Conservation (phyloP, 2,888 invertebrate species). For the Chaetogeoica ovagalla region DNA sequence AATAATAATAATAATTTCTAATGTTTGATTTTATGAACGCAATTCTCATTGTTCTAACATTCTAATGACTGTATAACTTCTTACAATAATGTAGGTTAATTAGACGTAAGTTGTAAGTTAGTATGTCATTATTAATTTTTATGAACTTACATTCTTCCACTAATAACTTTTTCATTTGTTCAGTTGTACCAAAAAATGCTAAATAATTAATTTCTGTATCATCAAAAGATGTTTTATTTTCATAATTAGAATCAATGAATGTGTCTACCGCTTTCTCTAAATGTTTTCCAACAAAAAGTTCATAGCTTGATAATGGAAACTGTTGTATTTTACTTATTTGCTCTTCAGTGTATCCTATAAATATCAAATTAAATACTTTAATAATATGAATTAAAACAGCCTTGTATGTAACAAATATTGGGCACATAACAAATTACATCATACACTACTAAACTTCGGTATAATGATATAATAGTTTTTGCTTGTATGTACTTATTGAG, state of each 20-base stretch:
- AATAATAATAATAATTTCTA: no score
- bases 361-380: background rate
- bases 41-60: no score
- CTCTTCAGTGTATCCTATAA: conserved; percentile 16
- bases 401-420: no score
- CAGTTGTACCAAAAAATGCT: conserved; percentile 40
- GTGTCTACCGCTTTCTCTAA: conserved; percentile 36
- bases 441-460: no score
- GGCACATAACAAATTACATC: no score
- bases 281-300: conserved; percentile 41
- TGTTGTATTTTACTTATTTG: conserved; percentile 27
- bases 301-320: conserved; percentile 42
- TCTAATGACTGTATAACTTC: no score
- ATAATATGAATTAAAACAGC: background rate
- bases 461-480: no score
- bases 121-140: background rate
- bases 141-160: conserved; percentile 35
- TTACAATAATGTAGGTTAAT: no score
- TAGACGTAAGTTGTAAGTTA: no score
- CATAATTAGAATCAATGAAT: conserved; percentile 18
- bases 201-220: conserved; percentile 42
- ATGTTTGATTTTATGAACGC: no score
- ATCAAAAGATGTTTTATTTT: background rate
- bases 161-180: conserved; percentile 40
- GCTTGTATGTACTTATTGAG: background rate